A percentile compares a stretch with the other conserved stretches of the same genome.
phyloP scores from a whole-genome alignment of 2,113 vertebrate genomes.

The Riparia riparia region DNA sequence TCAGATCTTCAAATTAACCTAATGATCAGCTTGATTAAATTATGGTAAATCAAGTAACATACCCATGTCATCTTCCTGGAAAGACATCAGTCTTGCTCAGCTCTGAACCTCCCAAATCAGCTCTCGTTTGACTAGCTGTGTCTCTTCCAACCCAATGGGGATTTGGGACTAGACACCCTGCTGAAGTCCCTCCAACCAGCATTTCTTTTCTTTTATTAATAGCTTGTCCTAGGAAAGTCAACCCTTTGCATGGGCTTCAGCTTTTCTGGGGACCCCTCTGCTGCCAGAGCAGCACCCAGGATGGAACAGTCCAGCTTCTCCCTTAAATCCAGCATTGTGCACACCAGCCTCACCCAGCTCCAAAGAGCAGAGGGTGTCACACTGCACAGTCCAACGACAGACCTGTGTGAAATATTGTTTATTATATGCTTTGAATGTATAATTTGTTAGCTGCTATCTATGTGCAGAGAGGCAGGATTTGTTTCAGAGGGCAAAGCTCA shows the following conservation, averaged over 20 bases:
- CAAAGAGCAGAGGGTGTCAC: background rate
- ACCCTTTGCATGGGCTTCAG: background rate
- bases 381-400: background rate
- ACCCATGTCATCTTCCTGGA: constrained; percentile 41
- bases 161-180: background rate
- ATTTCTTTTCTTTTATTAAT: constrained; percentile 2
- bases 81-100: background rate
- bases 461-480: background rate
- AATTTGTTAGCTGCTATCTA: background rate
- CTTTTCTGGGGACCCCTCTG: background rate
- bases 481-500: background rate
- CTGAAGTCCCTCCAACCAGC: constrained; percentile 36
- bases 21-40: constrained; percentile 56
- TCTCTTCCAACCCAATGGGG: constrained; percentile 21
- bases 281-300: background rate
- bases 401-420: background rate
- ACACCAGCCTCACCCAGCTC: background rate
- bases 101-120: constrained; percentile 35
- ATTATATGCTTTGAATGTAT: background rate
- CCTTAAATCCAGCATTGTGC: background rate
- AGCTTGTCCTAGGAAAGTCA: background rate
- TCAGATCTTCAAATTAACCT: constrained; percentile 37
- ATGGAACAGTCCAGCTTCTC: background rate
- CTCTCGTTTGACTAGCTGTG: background rate
- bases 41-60: constrained; percentile 37